Evolutionary conservation across 2,888 invertebrate species (phyloP), one percentile per base, ranked within the genome.

Genomic region (Scaptomyza polygonia): DNA sequence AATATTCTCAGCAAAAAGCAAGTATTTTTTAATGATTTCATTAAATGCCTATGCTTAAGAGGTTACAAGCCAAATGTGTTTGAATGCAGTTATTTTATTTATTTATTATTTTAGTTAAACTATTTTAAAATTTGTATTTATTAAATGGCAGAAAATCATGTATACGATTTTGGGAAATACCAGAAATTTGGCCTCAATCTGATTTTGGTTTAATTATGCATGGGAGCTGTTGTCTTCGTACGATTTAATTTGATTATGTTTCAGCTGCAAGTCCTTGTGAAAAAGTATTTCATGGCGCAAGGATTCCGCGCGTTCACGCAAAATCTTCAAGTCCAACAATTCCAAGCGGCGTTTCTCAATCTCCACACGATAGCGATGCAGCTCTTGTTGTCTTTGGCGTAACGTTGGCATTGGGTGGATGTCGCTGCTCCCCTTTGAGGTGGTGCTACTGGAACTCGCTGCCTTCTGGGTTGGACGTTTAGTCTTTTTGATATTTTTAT

Each of bases 331-430:
- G 44, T 90, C 86, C 6, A 89, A 63, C 7, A 89, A 52, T 32
- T 89, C 79, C 51, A 89, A 61, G 2, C 90, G 90, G 5, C 89
- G 82, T 39, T 78, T 74, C 54, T 90, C 89, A 25, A 90, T 79
- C 7, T 75, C 76, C 27, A 90, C 61, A 8, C 89, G 89, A 55
- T 76, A 72, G 27, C 77, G 77, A 72, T 90, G 90, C 7, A 89
- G 53, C 34, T 89, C 89, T 43, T 71, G 66, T 56, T 88, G 84
- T 0, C 89, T 82, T 53, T 89, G 84, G 0, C 87, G 87, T 9
- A 78, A 74, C 0, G 63, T 78, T 27, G 57, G 69, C 9, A 67
- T 40, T 1, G 55, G 3, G n/a, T 27, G 49, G 14, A 34, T 61
- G 2, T 45, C 29, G 39, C 32, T 61, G 29, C 8, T 52, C 5